Evolutionary conservation across 2,113 vertebrate species (phyloP).

Genomic region (Pampusana beccarii): DNA sequence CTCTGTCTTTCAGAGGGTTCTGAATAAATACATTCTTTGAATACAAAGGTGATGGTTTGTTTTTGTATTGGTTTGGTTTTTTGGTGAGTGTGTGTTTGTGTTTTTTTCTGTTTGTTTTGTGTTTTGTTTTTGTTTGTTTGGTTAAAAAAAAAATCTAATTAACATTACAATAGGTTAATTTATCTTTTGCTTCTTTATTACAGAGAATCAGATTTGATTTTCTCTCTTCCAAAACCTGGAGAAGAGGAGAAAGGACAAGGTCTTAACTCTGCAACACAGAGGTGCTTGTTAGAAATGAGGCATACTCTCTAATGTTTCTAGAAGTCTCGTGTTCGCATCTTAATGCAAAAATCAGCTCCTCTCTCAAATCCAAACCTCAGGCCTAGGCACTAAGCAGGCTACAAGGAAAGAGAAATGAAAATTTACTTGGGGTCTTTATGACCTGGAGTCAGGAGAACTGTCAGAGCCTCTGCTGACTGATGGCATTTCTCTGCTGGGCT

Average conservation of each 20-base stretch:
- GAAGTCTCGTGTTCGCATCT: background rate
- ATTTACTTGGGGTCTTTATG: background rate
- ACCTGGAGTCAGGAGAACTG: background rate
- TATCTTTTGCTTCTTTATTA: background rate
- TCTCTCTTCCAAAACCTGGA: background rate
- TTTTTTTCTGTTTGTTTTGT: too few relatives aligned
- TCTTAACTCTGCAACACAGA: background rate
- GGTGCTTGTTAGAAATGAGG: background rate
- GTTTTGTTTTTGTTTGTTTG: too few relatives aligned
- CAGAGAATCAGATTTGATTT: background rate
- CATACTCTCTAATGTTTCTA: background rate
- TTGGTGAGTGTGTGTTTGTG: too few relatives aligned
- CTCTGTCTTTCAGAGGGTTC: background rate
- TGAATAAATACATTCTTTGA: background rate
- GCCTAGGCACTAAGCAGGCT: background rate
- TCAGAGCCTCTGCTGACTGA: background rate
- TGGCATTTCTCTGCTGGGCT: background rate
- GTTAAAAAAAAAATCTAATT: too few relatives aligned
- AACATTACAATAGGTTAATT: background rate
- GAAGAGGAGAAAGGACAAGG: background rate
- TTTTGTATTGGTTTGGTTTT: too few relatives aligned
- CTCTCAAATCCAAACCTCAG: background rate
- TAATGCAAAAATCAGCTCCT: background rate
- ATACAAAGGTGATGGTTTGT: background rate
- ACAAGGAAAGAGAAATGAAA: background rate